phyloP scores from a whole-genome alignment of 1,140 invertebrate species.

The Microvelia longipes region DNA sequence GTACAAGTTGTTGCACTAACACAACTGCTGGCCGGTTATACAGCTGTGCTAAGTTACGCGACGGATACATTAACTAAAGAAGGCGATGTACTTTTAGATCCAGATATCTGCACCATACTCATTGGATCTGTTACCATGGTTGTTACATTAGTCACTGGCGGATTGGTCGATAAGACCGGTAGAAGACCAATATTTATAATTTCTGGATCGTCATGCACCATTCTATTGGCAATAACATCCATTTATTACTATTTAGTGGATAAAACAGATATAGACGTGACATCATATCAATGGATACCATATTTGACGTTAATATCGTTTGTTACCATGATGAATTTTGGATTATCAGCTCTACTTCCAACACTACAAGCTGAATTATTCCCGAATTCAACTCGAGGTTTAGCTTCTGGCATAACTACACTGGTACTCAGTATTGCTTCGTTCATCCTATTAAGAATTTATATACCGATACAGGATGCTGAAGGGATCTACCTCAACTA shows the following conservation, averaged over 20 bases:
- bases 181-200: slow-evolving; percentile 37
- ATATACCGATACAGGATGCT: slow-evolving; percentile 12
- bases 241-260: slow-evolving; percentile 32
- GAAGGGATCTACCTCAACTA: slow-evolving; percentile 12
- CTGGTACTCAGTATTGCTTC: slow-evolving; percentile 14
- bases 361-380: slow-evolving; percentile 19
- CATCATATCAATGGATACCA: slow-evolving; percentile 9
- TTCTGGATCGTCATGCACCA: slow-evolving; percentile 24
- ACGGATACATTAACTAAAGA: slow-evolving; percentile 16
- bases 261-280: slow-evolving; percentile 28
- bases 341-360: slow-evolving; percentile 11
- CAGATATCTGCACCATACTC: background rate
- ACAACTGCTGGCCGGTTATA: slow-evolving; percentile 15
- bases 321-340: slow-evolving; percentile 11
- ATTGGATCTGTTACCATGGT: slow-evolving; percentile 12
- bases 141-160: slow-evolving; percentile 15
- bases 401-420: slow-evolving; percentile 14
- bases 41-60: slow-evolving; percentile 18
- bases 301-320: slow-evolving; percentile 7
- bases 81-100: background rate
- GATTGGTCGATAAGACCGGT: slow-evolving; percentile 27
- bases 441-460: slow-evolving; percentile 17
- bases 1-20: slow-evolving; percentile 16
- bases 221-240: slow-evolving; percentile 21
- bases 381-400: slow-evolving; percentile 16